Evolutionary conservation across 2,888 invertebrate genomes (phyloP), one percentile per base, ranked within the genome.

Genomic region (Andrena dorsata): DNA sequence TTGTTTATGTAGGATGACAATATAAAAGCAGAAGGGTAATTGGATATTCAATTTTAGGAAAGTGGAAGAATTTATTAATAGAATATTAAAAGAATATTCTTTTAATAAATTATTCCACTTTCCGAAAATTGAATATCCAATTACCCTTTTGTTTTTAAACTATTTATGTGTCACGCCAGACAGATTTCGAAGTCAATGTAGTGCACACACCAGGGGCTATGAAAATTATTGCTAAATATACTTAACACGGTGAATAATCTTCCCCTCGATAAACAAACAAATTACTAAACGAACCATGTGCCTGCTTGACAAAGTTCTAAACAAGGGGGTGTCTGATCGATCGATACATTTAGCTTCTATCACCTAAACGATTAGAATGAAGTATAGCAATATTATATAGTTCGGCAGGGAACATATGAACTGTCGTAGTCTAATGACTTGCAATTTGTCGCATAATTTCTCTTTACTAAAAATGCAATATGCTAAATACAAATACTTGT

Each of bases 271-370:
- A 35, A 28, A 23, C 76, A 53, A 76, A 41, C 49, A 35, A 65
- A 76, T 78, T 60, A 66, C n/a, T 23, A 20, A 78, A 61, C 64
- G 28, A 2, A 53, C 51, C 41, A 60, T 75, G 28, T 10, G n/a
- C 20, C 35, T 13, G 41, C 3, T 30, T 41, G 23, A 61, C 68
- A 26, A 76, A 56, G 47, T 68, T 68, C 51, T 70, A 30, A 53
- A 56, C 35, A 51, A 56, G 35, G 30, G 26, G 8, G 3, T 10
- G 58, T 56, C 49, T 65, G 58, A 60, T 78, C 53, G 47, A 41
- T 30, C 61, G 23, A 41, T 66, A 2, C 47, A 16, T 53, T 51
- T 41, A 16, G 16, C 51, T 76, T 66, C 65, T 23, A 68, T 75
- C 56, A 51, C 47, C 16, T 2, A 23, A 2, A 10, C 41, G 32